Percentiles rank a stretch among this genome's conserved stretches.
These are phyloP conservation scores for Trichacis sp. DNA, from an alignment of 2,888 invertebrate species.

Conservation along the genomic window DNA sequence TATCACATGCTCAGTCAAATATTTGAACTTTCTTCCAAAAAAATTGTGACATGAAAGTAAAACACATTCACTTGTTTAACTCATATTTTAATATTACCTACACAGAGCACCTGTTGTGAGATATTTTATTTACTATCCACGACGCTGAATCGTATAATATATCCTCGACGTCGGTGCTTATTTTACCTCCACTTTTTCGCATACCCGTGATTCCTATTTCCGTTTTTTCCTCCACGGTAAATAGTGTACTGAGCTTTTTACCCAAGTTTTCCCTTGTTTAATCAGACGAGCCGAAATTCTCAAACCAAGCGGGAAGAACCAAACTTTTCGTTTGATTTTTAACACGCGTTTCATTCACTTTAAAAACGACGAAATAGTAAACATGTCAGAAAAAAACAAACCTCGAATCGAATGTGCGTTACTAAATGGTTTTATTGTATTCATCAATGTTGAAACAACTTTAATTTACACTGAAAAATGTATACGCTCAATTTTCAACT, in stretches of 20 bases:
- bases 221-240: too few species aligned
- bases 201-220: too few species aligned
- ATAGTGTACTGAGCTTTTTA: too few species aligned
- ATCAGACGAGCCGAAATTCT: not conserved
- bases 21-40: too few species aligned
- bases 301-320: not conserved
- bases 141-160: too few species aligned
- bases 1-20: too few species aligned
- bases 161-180: too few species aligned
- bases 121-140: not conserved
- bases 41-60: too few species aligned
- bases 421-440: not conserved
- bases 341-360: not conserved
- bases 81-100: not conserved
- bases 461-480: too few species aligned
- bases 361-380: not conserved
- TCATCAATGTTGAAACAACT: too few species aligned
- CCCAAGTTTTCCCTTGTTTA: not conserved
- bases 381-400: not conserved
- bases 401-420: not conserved
- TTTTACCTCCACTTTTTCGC: too few species aligned
- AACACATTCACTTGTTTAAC: not conserved
- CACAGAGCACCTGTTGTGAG: slow-evolving; percentile 1
- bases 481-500: too few species aligned
- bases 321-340: not conserved